phyloP scores from a whole-genome alignment of 2,113 vertebrate genomes.

The Thalassoma bifasciatum region DNA sequence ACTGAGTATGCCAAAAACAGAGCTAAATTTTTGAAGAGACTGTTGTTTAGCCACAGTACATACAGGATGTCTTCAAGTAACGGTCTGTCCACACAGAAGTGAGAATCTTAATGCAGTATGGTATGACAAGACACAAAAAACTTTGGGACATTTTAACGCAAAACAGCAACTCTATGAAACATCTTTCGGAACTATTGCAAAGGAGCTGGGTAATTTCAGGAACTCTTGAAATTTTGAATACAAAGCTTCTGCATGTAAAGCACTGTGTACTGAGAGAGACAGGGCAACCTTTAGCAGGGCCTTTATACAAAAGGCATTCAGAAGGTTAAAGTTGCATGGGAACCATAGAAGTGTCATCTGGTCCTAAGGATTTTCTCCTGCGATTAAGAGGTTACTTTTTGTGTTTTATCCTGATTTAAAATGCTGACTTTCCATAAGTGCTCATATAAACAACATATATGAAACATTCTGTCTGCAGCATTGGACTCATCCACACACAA shows the following conservation, averaged over 20 bases:
- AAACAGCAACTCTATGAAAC: constrained; percentile 35
- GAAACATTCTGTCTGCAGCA: constrained; percentile 46
- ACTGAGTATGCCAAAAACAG: constrained; percentile 37
- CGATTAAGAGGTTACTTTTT: constrained; percentile 70
- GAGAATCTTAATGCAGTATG: constrained; percentile 27
- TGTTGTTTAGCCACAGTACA: constrained; percentile 48
- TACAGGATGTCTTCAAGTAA: constrained; percentile 57
- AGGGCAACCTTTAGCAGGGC: constrained; percentile 60
- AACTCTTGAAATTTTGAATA: constrained; percentile 57
- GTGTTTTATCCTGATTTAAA: constrained; percentile 72
- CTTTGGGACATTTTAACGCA: constrained; percentile 37
- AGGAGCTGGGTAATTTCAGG: constrained; percentile 54
- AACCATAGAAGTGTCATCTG: constrained; percentile 62
- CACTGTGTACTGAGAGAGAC: constrained; percentile 65
- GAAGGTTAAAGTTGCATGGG: constrained; percentile 71
- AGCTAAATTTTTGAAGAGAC: constrained; percentile 19
- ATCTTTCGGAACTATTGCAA: constrained; percentile 52
- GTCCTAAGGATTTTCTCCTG: constrained; percentile 65
- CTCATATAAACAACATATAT: constrained; percentile 56
- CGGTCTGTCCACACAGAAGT: constrained; percentile 21
- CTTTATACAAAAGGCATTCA: constrained; percentile 76
- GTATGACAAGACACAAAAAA: constrained; percentile 40
- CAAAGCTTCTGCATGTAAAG: constrained; percentile 76
- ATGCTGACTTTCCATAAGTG: constrained; percentile 51
- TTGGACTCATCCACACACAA: constrained; percentile 41